phyloP scores from a whole-genome alignment of 2,113 vertebrate genomes.

The Polypterus bichir region DNA sequence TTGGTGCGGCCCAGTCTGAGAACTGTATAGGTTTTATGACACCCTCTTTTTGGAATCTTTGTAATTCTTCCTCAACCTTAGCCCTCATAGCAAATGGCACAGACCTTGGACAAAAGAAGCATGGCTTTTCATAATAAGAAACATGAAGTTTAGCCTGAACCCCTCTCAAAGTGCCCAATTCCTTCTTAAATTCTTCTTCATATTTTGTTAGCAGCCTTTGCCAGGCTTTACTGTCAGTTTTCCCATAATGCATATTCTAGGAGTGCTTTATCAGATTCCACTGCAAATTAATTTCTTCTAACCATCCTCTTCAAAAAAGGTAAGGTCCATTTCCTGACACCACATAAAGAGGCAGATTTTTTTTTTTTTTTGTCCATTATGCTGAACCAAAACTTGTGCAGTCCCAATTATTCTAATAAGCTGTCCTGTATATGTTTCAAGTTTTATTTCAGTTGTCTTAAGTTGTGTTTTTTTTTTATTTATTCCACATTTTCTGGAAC shows the following conservation, averaged over 20 bases:
- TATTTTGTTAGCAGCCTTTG: no score
- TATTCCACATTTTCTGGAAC: not conserved
- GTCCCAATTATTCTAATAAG: not conserved
- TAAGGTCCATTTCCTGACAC: not conserved
- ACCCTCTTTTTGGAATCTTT: not conserved
- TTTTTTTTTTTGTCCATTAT: no score
- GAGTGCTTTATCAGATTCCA: no score
- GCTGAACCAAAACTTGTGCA: not conserved
- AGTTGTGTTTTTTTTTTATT: not conserved
- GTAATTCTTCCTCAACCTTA: slow-evolving; percentile 12
- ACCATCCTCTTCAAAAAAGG: no score
- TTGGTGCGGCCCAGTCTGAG: slow-evolving; percentile 10
- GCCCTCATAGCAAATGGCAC: slow-evolving; percentile 9
- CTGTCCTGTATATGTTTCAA: not conserved
- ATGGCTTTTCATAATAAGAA: no score
- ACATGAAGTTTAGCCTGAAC: not conserved
- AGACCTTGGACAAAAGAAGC: not conserved
- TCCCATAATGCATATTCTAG: no score
- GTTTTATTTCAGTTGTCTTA: not conserved
- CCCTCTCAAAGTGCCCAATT: not conserved
- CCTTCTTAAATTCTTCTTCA: not conserved
- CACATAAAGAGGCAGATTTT: no score
- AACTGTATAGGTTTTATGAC: slow-evolving; percentile 1
- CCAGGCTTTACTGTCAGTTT: no score
- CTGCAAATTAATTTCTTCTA: no score